Evolutionary conservation across 1,140 invertebrate genomes (phyloP), one percentile per base, ranked within the genome.

Genomic region (Heliconius melpomene): DNA sequence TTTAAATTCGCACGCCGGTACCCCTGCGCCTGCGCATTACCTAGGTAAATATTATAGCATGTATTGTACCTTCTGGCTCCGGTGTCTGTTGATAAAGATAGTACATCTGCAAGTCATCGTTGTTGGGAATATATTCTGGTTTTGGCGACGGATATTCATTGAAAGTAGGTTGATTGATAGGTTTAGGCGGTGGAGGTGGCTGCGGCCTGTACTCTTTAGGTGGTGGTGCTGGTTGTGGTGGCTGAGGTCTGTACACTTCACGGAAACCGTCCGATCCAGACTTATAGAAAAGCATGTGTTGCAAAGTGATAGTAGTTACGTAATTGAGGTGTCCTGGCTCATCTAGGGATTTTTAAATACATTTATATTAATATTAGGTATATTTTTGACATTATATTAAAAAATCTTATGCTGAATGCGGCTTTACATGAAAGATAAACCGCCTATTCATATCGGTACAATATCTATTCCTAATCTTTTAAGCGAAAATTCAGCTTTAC

Each of bases 221-320:
- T 7, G 60, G 46, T 9, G 38, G 40, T 40, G 40, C 40, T 20
- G 0, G 54, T 9, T 66, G 38, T 52, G 71, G 29, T 13, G n/a
- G 66, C 13, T 32, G 50, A 3, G n/a, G 66, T 38, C 60, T 79
- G 20, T 60, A 36, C 3, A 60, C 66, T 9, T 52, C 71, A 7
- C 73, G 60, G 5, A 81, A 16, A 20, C 75, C 79, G 50, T 74
- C 32, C 2, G 23, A 70, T 20, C 72, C 79, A 20, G 77, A 73
- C 20, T 81, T 81, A 38, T 89, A 81, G 82, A 84, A 91, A 23
- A 91, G 74, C 70, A 84, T 89, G 77, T 92, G 90, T 70, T 90
- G 85, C 0, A 93, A 86, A 52, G 84, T 87, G 74, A 91, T 87
- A 3, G 87, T 89, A 7, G 89, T 90, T 0, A 93, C 85, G 75